Base-by-base conservation (phyloP, 2,113 vertebrate species). In the Microcebus tavaratra region DNA sequence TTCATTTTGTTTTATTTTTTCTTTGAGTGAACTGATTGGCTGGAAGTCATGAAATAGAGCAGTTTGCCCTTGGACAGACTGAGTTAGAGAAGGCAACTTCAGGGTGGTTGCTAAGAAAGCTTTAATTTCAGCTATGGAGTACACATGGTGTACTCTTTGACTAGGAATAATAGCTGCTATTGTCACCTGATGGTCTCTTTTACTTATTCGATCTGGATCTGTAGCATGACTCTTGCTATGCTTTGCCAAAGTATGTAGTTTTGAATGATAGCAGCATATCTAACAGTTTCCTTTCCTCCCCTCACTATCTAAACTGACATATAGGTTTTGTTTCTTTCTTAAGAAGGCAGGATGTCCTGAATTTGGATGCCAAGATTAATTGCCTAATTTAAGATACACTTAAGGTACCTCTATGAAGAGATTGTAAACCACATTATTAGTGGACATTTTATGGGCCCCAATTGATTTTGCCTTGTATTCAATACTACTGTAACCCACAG, bases 1-100 rank as follows among this genome's bases (percentile, higher is more conserved):
- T 93, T 96, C 36, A 80, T 42, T 89, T 91, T 79, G 27, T 75
- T 95, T 89, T 65, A 36, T 59, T 96, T 95, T 95, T 76, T 29
- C 9, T 96, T 48, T 75, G 53, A 87, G 27, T 73, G 91, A 81
- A 67, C 42, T 70, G 36, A 39, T 34, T 53, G 34, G 29, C 29
- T 87, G 15, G 65, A 90, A 92, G 14, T 61, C 48, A 53, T 53
- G 6, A 78, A 80, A n/a, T 61, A 94, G 27, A 31, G 27, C 57
- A 75, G n/a, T 83, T 88, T 94, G 55, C 8, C 34, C 67, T 94
- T 92, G 72, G 8, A 39, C 17, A 83, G 27, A 65, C 31, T 34
- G 57, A 94, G 20, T 85, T 50, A 93, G 48, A 5, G 1, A 96
- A 93, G 10, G 12, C 15, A 48, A 59, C 80, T 95, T 68, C n/a